Evolutionary conservation across 2,888 invertebrate species (phyloP).

Genomic region (Sepiola atlantica): DNA sequence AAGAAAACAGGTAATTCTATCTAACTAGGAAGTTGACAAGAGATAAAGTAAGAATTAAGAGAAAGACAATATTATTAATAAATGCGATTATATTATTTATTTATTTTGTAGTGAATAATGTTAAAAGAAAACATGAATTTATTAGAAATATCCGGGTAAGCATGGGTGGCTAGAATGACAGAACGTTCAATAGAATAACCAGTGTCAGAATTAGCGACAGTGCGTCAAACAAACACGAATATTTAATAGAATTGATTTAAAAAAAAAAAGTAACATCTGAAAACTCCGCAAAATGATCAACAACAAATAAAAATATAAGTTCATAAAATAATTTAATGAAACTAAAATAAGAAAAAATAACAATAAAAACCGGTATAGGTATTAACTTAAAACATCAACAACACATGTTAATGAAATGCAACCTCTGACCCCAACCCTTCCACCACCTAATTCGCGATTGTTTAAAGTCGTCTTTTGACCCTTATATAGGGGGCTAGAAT

Average conservation of each 20-base stretch:
- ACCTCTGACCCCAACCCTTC: not conserved
- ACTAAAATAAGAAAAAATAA: not conserved
- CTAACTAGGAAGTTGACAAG: not conserved
- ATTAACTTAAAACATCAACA: not conserved
- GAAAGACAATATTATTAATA: not conserved
- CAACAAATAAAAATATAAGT: not conserved
- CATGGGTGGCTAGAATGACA: not conserved
- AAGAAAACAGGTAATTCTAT: not conserved
- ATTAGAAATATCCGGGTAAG: not conserved
- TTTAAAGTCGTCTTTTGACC: not conserved
- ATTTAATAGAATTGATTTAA: not conserved
- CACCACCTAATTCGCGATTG: not conserved
- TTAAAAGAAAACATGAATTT: not conserved
- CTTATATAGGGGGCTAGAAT: not conserved
- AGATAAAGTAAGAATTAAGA: not conserved
- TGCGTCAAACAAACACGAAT: not conserved
- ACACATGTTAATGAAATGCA: conserved; percentile 9
- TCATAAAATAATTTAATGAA: not conserved
- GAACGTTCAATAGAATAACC: not conserved
- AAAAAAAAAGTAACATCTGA: not conserved
- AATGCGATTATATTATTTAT: not conserved
- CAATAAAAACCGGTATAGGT: not conserved
- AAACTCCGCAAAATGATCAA: not conserved
- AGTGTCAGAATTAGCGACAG: not conserved
- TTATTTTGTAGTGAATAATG: not conserved